Conservation (phyloP, 2,888 invertebrate species). For the Ochropleura leucogaster region DNA sequence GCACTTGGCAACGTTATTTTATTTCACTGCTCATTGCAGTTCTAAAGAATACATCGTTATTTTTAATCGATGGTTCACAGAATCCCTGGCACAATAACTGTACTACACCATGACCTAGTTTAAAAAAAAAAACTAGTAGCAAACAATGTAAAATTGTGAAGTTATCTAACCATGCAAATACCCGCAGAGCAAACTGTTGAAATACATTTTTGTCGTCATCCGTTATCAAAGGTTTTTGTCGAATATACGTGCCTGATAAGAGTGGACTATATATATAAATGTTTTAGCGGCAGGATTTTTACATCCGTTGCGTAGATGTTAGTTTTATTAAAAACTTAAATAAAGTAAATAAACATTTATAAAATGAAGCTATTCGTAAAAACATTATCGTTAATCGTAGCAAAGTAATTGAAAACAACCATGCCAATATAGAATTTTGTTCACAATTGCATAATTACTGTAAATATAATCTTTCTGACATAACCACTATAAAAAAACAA, state of each 20-base stretch:
- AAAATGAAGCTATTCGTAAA: too few species aligned
- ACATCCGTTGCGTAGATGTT: slow-evolving; percentile 38
- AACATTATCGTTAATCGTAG: too few species aligned
- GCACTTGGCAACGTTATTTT: neutral
- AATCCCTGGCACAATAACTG: slow-evolving; percentile 11
- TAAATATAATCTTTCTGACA: neutral
- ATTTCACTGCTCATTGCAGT: neutral
- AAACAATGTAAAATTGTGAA: slow-evolving; percentile 21
- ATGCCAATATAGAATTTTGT: neutral
- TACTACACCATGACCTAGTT: slow-evolving; percentile 37
- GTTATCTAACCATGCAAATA: slow-evolving; percentile 33
- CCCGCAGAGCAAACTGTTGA: slow-evolving; percentile 26
- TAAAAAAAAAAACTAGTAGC: slow-evolving; percentile 7
- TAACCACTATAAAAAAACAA: neutral
- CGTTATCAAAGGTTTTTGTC: slow-evolving; percentile 43
- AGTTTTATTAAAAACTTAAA: neutral
- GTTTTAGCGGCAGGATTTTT: slow-evolving; percentile 45
- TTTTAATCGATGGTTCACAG: slow-evolving; percentile 1
- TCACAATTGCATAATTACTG: too few species aligned
- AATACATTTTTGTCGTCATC: slow-evolving; percentile 12
- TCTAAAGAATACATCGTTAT: slow-evolving; percentile 1
- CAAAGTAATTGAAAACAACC: neutral
- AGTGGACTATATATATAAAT: slow-evolving; percentile 4
- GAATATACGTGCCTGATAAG: slow-evolving; percentile 43
- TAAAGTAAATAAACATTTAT: too few species aligned